Percentiles rank a stretch among this genome's conserved stretches.
phyloP scores from a whole-genome alignment of 2,113 vertebrate species.

The Motacilla tschutschensis region DNA sequence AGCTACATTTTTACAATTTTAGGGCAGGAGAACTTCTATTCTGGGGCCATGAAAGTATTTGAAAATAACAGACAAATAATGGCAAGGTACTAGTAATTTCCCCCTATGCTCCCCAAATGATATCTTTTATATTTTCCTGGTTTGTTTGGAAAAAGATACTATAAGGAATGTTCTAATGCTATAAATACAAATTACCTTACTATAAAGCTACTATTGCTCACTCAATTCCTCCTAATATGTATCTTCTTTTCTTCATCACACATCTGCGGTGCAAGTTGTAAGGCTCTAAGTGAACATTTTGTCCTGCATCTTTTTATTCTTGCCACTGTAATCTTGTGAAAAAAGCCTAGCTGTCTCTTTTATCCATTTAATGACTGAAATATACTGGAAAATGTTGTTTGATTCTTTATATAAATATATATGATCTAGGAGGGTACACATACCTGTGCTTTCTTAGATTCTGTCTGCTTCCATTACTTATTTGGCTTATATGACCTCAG shows the following conservation, averaged over 20 bases:
- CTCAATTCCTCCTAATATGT: not conserved
- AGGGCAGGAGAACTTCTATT: slow-evolving; percentile 40
- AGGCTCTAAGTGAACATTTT: not conserved
- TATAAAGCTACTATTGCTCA: not conserved
- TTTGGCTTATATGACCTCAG: not conserved
- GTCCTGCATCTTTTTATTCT: not conserved
- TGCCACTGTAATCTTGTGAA: not conserved
- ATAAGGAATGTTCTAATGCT: not conserved
- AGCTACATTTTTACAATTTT: slow-evolving; percentile 41
- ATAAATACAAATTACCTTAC: not conserved
- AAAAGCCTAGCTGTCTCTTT: not conserved
- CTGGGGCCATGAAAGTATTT: slow-evolving; percentile 35
- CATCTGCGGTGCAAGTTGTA: not conserved
- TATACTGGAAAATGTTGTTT: not conserved
- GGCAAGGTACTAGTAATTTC: not conserved
- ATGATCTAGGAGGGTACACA: not conserved
- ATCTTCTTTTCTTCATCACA: not conserved
- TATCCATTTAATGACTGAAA: not conserved
- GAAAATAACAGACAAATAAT: slow-evolving; percentile 19
- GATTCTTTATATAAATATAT: not conserved
- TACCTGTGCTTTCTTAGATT: not conserved
- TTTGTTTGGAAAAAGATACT: not conserved
- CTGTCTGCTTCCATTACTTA: not conserved
- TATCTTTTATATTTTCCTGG: not conserved
- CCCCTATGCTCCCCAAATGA: not conserved